Conservation (phyloP, 2,113 vertebrate genomes). For the Pipa parva region DNA sequence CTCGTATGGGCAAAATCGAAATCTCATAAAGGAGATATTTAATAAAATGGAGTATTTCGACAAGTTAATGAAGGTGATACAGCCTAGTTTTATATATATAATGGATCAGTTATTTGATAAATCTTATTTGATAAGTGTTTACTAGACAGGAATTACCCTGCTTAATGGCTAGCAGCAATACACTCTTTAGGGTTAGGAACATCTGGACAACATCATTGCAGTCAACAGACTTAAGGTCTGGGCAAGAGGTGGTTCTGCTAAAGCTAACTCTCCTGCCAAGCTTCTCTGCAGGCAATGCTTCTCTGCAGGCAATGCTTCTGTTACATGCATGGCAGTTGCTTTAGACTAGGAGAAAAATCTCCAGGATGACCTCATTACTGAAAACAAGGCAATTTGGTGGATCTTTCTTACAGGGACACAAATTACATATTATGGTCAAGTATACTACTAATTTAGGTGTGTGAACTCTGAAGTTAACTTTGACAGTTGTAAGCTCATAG, state of each 20-base stretch:
- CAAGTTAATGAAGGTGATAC: too few species aligned
- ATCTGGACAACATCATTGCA: constrained; percentile 36
- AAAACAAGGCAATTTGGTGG: constrained; percentile 19
- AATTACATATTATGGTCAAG: too few species aligned
- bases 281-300: constrained; percentile 27
- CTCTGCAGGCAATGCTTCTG: constrained; percentile 24
- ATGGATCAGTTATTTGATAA: too few species aligned
- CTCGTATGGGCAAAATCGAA: too few species aligned
- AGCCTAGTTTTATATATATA: too few species aligned
- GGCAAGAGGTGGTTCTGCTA: constrained; percentile 31
- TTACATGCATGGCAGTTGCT: constrained; percentile 17
- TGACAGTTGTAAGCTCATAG: too few species aligned
- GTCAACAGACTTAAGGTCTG: constrained; percentile 22
- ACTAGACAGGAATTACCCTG: too few species aligned
- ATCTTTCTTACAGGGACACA: neutral
- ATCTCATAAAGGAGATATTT: too few species aligned
- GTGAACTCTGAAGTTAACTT: too few species aligned
- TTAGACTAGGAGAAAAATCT: constrained; percentile 5
- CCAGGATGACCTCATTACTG: constrained; percentile 37
- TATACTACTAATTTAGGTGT: too few species aligned
- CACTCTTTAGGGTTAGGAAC: constrained; percentile 11
- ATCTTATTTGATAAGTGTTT: too few species aligned
- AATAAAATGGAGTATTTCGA: too few species aligned
- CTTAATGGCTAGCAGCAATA: constrained; percentile 11
- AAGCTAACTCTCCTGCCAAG: constrained; percentile 33